A percentile compares a stretch with the other conserved stretches of the same genome.
Evolutionary conservation across 2,888 invertebrate genomes (phyloP).

Genomic region (Heliconius cydno): DNA sequence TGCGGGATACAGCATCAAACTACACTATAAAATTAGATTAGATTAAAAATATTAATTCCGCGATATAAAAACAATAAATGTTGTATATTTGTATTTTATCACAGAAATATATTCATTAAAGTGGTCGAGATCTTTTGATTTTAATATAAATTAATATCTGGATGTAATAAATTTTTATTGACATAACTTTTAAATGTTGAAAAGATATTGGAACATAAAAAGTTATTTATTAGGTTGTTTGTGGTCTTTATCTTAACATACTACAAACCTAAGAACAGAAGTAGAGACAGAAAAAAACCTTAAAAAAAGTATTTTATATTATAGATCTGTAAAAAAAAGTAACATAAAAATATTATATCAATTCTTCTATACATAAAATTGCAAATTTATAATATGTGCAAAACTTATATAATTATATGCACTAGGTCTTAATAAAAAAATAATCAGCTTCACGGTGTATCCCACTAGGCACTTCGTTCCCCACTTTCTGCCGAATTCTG

Average conservation of each 20-base stretch:
- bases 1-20: neutral
- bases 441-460: no score
- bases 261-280: no score
- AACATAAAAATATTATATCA: no score
- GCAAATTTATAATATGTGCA: no score
- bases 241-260: neutral
- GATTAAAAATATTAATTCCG: conserved; percentile 7
- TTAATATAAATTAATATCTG: neutral
- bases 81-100: conserved; percentile 38
- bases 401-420: no score
- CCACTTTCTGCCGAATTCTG: no score
- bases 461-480: no score
- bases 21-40: neutral
- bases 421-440: no score
- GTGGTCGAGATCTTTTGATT: neutral
- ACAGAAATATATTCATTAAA: conserved; percentile 9
- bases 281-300: no score
- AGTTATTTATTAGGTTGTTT: neutral
- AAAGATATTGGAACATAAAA: neutral
- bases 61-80: conserved; percentile 39
- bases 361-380: no score
- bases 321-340: no score
- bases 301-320: no score
- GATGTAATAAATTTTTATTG: neutral
- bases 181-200: neutral